phyloP scores from a whole-genome alignment of 1,140 invertebrate genomes.

The Anoplophora glabripennis region DNA sequence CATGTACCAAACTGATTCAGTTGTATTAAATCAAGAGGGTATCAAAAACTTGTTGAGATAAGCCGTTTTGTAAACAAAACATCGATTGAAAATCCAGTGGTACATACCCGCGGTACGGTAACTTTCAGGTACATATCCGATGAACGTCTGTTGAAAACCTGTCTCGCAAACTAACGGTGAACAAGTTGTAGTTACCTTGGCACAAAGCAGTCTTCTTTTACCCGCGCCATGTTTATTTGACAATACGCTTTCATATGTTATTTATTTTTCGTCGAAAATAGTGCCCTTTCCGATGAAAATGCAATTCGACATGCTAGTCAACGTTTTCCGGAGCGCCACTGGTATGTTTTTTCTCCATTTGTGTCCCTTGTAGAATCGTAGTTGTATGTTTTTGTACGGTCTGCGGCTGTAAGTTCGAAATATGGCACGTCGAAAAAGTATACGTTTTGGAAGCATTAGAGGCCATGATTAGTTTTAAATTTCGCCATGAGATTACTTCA shows the following conservation, averaged over 20 bases:
- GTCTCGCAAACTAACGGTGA: conserved; percentile 32
- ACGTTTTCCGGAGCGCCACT: conserved; percentile 44
- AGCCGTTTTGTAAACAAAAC: background rate
- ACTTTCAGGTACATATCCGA: conserved; percentile 9
- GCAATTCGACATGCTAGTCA: conserved; percentile 45
- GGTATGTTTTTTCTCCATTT: conserved; percentile 25
- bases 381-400: no score
- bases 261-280: background rate
- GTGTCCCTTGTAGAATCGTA: no score
- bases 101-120: background rate
- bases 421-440: no score
- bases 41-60: background rate
- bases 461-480: no score
- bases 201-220: conserved; percentile 12
- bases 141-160: conserved; percentile 18
- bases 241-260: conserved; percentile 3
- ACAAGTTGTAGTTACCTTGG: conserved; percentile 24
- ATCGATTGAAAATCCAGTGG: background rate
- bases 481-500: no score
- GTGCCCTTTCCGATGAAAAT: conserved; percentile 27
- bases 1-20: no score
- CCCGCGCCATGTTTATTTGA: conserved; percentile 21
- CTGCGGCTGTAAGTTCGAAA: no score
- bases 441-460: no score
- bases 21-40: no score